These are phyloP conservation scores for Meandrina meandrites DNA, from an alignment of 92 coral and sea anemone genomes.

Conservation along the genomic window DNA sequence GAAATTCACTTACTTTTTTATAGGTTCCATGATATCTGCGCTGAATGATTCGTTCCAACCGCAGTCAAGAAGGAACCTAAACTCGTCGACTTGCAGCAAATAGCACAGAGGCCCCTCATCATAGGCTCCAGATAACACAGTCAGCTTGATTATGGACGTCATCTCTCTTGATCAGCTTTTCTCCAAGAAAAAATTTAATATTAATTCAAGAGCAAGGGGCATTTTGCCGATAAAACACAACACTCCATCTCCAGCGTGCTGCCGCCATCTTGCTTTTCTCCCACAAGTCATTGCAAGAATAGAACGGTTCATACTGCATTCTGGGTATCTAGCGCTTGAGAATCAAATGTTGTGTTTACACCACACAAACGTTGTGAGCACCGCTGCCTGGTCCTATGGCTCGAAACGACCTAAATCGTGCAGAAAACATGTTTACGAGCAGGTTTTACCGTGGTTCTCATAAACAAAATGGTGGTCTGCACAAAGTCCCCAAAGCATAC, in stretches of 20 bases:
- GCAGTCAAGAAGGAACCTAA: conserved; percentile 93
- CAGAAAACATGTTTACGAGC: too few species aligned
- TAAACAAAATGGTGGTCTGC: too few species aligned
- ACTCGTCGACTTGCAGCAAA: conserved; percentile 97
- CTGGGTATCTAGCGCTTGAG: not conserved
- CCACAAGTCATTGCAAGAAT: conserved; percentile 38
- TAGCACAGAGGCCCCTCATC: conserved; percentile 95
- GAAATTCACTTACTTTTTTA: conserved; percentile 70
- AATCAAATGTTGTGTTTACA: too few species aligned
- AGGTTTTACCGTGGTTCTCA: too few species aligned
- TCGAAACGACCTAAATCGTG: too few species aligned
- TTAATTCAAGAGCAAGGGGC: not conserved
- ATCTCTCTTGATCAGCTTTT: conserved; percentile 19
- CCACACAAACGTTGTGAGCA: too few species aligned
- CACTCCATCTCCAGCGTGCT: not conserved
- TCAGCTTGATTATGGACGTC: conserved; percentile 95
- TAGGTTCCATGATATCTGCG: conserved; percentile 83
- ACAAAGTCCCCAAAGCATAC: too few species aligned
- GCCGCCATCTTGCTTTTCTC: conserved; percentile 52
- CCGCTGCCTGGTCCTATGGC: too few species aligned
- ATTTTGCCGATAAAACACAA: not conserved
- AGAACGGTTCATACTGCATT: conserved; percentile 3
- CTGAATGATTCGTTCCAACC: conserved; percentile 93
- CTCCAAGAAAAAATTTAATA: not conserved
- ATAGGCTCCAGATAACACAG: conserved; percentile 94